Evolutionary conservation across 2,797 vertebrate species (phyloP).

Genomic region (Sebastes aleutianus): DNA sequence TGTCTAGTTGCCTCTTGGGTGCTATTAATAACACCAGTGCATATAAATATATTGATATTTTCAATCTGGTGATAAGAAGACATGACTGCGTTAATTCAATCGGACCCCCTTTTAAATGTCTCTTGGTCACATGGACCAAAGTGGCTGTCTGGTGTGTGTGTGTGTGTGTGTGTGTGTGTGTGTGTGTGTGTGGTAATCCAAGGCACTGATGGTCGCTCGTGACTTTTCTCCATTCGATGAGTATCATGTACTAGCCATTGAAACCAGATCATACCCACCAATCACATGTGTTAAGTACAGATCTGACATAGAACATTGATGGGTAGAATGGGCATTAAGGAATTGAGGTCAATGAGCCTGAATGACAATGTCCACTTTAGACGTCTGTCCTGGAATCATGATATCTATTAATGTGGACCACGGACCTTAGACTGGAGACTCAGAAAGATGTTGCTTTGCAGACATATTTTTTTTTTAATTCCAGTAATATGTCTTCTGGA

Average conservation of each 20-base stretch:
- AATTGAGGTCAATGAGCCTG: background rate
- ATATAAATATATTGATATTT: slow-evolving; percentile 73
- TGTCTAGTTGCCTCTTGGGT: slow-evolving; percentile 75
- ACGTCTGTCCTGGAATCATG: background rate
- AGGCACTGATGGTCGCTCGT: slow-evolving; percentile 42
- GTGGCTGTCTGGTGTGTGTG: slow-evolving; percentile 1
- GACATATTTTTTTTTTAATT: background rate
- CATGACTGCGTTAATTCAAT: slow-evolving; percentile 77
- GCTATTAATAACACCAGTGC: slow-evolving; percentile 77
- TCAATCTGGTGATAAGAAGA: slow-evolving; percentile 62
- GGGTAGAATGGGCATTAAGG: background rate
- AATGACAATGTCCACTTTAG: background rate
- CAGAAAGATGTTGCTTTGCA: background rate
- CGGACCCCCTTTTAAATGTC: slow-evolving; percentile 57
- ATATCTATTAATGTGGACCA: background rate
- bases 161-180: background rate
- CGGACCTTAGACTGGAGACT: background rate
- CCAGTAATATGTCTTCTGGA: background rate
- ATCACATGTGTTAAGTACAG: slow-evolving; percentile 50
- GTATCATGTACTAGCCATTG: slow-evolving; percentile 69
- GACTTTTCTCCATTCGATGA: slow-evolving; percentile 40
- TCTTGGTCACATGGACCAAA: slow-evolving; percentile 22
- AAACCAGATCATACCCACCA: slow-evolving; percentile 59
- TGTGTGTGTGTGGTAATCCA: slow-evolving; percentile 29
- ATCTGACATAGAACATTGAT: background rate